These are phyloP conservation scores for Brachirus orientalis DNA, from an alignment of 2,113 vertebrate genomes.

Conservation along the genomic window DNA sequence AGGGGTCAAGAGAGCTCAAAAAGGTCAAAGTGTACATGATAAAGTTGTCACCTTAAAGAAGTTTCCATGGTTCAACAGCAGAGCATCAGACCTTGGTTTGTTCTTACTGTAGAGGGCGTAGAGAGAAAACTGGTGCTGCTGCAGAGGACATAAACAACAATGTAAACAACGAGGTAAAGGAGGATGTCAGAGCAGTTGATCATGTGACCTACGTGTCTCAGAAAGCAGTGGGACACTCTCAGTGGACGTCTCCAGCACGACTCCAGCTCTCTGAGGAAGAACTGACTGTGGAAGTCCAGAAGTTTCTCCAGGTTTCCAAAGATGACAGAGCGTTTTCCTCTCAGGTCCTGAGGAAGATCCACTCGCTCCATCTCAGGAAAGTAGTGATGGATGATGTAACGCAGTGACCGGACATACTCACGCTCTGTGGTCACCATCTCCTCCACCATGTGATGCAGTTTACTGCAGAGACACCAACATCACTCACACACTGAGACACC, in stretches of 20 bases:
- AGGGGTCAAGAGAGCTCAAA: too few relatives aligned
- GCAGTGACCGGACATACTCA: constrained; percentile 91
- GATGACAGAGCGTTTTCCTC: constrained; percentile 89
- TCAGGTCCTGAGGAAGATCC: constrained; percentile 93
- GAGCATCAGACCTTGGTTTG: constrained; percentile 85
- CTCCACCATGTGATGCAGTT: constrained; percentile 88
- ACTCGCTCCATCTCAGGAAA: constrained; percentile 93
- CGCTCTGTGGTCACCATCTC: constrained; percentile 95
- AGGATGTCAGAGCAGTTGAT: too few relatives aligned
- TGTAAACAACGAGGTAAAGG: too few relatives aligned
- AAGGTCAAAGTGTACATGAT: too few relatives aligned
- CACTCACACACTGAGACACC: too few relatives aligned
- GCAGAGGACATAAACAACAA: constrained; percentile 25
- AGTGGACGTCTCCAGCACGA: constrained; percentile 92
- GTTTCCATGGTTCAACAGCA: constrained; percentile 82
- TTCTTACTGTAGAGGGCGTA: constrained; percentile 91
- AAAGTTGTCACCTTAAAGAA: too few relatives aligned
- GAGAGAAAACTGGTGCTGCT: constrained; percentile 87
- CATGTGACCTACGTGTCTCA: constrained; percentile 92
- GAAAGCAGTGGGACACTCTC: constrained; percentile 92
- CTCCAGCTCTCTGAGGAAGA: constrained; percentile 94
- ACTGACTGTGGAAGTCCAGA: constrained; percentile 93
- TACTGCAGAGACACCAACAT: too few relatives aligned
- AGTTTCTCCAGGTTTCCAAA: constrained; percentile 98
- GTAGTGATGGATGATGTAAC: constrained; percentile 91